Evolutionary conservation across 1,140 invertebrate genomes (phyloP).

Genomic region (Cylas formicarius): DNA sequence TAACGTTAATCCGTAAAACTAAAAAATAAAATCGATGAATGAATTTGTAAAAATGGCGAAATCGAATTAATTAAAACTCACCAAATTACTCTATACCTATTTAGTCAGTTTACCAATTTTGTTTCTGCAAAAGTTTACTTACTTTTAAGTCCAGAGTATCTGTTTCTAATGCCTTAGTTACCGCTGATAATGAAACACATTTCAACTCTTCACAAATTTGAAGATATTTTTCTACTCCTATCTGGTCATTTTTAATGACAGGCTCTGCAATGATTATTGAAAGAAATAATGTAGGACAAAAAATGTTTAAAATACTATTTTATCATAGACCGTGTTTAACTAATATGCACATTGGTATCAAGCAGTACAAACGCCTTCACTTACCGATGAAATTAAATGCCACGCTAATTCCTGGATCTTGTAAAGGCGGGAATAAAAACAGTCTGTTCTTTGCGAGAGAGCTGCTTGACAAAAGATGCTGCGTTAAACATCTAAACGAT

Average conservation of each 20-base stretch:
- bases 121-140: no score
- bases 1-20: constrained; percentile 44
- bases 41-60: no score
- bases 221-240: constrained; percentile 43
- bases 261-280: no score
- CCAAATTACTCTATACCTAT: no score
- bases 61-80: no score
- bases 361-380: no score
- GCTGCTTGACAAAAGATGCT: constrained; percentile 42
- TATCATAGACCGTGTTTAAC: background rate
- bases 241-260: constrained; percentile 36
- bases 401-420: constrained; percentile 44
- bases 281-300: no score
- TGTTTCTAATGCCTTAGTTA: constrained; percentile 39
- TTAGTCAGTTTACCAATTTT: no score
- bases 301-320: background rate
- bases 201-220: constrained; percentile 42
- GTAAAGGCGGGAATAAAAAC: constrained; percentile 43
- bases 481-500: constrained; percentile 34
- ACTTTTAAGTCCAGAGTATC: constrained; percentile 41
- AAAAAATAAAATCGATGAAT: constrained; percentile 13
- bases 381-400: constrained; percentile 38
- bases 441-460: constrained; percentile 43
- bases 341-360: background rate
- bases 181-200: constrained; percentile 40